Conservation (phyloP, 1,140 invertebrate species). For the Vollenhovia emeryi region DNA sequence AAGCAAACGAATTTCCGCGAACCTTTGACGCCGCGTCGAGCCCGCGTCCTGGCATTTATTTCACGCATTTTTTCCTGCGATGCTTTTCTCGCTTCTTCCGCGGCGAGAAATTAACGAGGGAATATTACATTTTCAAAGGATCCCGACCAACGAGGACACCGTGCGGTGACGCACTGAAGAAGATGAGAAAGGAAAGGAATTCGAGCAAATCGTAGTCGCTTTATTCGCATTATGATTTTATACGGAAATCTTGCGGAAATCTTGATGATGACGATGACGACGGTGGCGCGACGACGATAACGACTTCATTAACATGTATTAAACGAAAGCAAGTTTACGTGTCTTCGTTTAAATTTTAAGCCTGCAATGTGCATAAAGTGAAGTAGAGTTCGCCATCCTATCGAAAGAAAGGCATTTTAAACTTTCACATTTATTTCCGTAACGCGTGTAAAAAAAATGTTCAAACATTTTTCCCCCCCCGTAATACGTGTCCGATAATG, state of each 20-base stretch:
- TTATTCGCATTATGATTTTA: slow-evolving; percentile 45
- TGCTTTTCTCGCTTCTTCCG: slow-evolving; percentile 62
- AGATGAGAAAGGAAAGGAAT: slow-evolving; percentile 23
- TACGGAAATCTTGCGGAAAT: slow-evolving; percentile 44
- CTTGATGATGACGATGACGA: neutral
- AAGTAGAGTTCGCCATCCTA: neutral
- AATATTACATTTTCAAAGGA: slow-evolving; percentile 72
- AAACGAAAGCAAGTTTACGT: neutral
- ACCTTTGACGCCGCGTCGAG: slow-evolving; percentile 45
- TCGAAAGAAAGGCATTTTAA: neutral
- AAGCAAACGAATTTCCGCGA: slow-evolving; percentile 59
- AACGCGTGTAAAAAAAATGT: neutral
- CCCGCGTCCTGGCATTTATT: slow-evolving; percentile 59
- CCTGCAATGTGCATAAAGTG: neutral
- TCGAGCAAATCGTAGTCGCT: slow-evolving; percentile 20
- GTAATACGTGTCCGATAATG: no score
- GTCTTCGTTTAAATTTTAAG: neutral
- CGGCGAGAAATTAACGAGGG: slow-evolving; percentile 65
- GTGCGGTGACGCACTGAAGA: slow-evolving; percentile 23
- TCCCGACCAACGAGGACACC: slow-evolving; percentile 9
- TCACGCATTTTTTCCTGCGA: slow-evolving; percentile 67
- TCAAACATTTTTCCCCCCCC: neutral
- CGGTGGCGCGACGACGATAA: neutral
- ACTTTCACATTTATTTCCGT: neutral
- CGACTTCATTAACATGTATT: slow-evolving; percentile 7